These are phyloP conservation scores for Phylloscopus whistleri DNA, from an alignment of 2,113 vertebrate species.

Conservation along the genomic window DNA sequence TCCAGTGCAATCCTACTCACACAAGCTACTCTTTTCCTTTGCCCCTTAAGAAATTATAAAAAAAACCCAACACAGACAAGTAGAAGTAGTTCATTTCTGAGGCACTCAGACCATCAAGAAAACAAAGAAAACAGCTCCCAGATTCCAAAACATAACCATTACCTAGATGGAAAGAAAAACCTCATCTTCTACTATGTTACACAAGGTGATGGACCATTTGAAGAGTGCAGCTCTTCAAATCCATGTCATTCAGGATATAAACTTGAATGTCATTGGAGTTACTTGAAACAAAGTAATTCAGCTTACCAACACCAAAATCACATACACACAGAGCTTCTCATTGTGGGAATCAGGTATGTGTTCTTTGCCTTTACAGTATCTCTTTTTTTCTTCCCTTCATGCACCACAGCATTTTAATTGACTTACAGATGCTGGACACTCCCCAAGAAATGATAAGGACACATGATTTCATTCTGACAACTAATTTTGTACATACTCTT, in stretches of 20 bases:
- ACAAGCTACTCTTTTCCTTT: background rate
- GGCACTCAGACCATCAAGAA: background rate
- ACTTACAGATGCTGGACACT: background rate
- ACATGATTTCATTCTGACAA: background rate
- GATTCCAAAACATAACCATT: background rate
- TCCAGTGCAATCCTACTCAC: background rate
- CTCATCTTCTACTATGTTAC: background rate
- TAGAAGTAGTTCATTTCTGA: background rate
- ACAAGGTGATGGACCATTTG: background rate
- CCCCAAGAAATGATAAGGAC: background rate
- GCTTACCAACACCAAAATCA: background rate
- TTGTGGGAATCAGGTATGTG: accelerated
- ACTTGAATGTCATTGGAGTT: background rate
- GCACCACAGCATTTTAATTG: background rate
- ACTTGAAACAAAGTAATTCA: background rate
- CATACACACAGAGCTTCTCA: background rate
- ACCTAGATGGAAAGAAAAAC: background rate
- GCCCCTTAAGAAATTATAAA: too few relatives aligned
- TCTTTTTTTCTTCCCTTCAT: background rate
- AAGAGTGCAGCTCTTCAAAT: background rate
- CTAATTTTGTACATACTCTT: background rate
- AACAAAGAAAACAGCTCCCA: background rate
- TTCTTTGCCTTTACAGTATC: background rate
- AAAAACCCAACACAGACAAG: background rate
- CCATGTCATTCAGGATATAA: background rate